These are phyloP conservation scores for Eupleurogrammus muticus DNA, from an alignment of 2,797 vertebrate species.

Conservation along the genomic window DNA sequence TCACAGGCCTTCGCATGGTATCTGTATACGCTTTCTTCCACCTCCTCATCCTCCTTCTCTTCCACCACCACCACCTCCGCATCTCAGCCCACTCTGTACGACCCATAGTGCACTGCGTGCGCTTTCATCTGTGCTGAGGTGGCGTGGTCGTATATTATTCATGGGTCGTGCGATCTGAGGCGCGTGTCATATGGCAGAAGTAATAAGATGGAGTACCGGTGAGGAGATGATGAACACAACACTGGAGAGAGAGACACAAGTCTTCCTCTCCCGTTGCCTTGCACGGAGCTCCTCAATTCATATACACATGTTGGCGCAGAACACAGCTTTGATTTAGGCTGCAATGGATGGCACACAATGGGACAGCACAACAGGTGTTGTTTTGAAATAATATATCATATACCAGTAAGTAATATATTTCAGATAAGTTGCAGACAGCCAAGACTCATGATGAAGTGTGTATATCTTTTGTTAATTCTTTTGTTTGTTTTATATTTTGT, in stretches of 20 bases:
- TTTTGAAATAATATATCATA: slow-evolving; percentile 51
- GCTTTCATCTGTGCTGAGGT: slow-evolving; percentile 88
- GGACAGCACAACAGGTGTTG: slow-evolving; percentile 65
- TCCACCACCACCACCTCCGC: slow-evolving; percentile 48
- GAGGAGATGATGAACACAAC: slow-evolving; percentile 77
- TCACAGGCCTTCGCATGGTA: slow-evolving; percentile 80
- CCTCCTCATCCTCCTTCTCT: slow-evolving; percentile 52
- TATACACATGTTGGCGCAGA: slow-evolving; percentile 54
- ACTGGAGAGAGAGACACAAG: slow-evolving; percentile 57
- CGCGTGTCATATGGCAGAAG: slow-evolving; percentile 84
- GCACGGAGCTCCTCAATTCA: slow-evolving; percentile 44
- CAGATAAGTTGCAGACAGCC: slow-evolving; percentile 22
- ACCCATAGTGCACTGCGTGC: slow-evolving; percentile 79
- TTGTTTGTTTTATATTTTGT: slow-evolving; percentile 29
- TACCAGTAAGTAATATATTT: slow-evolving; percentile 46
- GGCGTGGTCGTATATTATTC: slow-evolving; percentile 88
- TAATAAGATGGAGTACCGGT: slow-evolving; percentile 85
- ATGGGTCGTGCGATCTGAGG: slow-evolving; percentile 83
- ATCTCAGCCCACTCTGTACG: slow-evolving; percentile 72
- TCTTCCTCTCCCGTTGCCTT: slow-evolving; percentile 58
- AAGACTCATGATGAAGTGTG: slow-evolving; percentile 11
- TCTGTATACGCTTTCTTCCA: slow-evolving; percentile 63
- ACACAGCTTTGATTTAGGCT: slow-evolving; percentile 67
- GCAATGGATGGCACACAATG: slow-evolving; percentile 51
- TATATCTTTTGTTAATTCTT: slow-evolving; percentile 13